A percentile compares a stretch with the other conserved stretches of the same genome.
phyloP scores from a whole-genome alignment of 2,888 invertebrate species.

The Eristalis arbustorum region DNA sequence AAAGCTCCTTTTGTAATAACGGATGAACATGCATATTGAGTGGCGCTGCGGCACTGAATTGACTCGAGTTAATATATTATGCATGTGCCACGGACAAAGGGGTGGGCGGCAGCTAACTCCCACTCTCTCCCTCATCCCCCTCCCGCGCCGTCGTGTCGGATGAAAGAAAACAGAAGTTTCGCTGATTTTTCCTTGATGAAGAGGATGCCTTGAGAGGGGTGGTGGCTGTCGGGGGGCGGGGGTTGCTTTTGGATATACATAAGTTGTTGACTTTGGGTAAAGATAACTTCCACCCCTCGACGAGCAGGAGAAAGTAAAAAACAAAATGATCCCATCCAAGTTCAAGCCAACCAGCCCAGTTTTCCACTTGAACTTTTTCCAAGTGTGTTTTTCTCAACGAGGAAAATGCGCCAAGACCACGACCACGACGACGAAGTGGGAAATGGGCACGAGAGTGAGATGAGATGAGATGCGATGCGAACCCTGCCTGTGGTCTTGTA shows the following conservation, averaged over 20 bases:
- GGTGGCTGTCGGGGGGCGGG: too few species aligned
- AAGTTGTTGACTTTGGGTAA: constrained; percentile 66
- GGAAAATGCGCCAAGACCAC: constrained; percentile 9
- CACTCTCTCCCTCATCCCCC: background rate
- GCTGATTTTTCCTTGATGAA: constrained; percentile 63
- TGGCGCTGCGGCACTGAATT: constrained; percentile 60
- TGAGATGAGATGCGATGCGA: background rate
- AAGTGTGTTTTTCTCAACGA: constrained; percentile 32
- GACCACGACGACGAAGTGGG: constrained; percentile 3
- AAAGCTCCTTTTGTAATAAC: constrained; percentile 60
- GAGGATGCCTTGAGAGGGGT: constrained; percentile 15
- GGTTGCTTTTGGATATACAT: constrained; percentile 5
- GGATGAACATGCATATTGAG: constrained; percentile 67
- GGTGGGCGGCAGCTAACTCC: constrained; percentile 29
- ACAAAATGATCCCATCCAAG: constrained; percentile 8
- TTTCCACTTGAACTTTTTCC: constrained; percentile 66
- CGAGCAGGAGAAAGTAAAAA: background rate
- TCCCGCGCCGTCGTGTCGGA: constrained; percentile 24
- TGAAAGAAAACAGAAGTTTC: constrained; percentile 67
- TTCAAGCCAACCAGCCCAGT: constrained; percentile 40
- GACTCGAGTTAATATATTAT: constrained; percentile 69
- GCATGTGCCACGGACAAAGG: constrained; percentile 45
- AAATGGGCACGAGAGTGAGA: background rate
- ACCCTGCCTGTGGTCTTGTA: constrained; percentile 18
- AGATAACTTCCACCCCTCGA: constrained; percentile 45